Base-by-base conservation (phyloP, 92 coral and sea anemone genomes). In the Actinernus sp. region DNA sequence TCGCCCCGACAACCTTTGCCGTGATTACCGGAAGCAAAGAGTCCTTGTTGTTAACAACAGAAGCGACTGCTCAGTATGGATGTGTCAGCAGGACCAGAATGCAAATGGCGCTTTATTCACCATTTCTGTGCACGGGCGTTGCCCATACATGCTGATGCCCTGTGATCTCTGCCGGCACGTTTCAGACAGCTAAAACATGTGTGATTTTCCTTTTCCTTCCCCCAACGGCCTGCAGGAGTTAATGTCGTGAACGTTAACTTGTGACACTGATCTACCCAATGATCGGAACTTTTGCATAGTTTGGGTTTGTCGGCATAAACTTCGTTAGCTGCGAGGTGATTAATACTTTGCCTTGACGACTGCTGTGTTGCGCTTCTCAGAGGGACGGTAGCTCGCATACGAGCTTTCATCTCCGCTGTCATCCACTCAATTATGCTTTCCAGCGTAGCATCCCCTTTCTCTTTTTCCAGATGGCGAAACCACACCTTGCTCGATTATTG, bases 331-430 rank as follows among this genome's bases (percentile, higher is more conserved):
- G 39, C 58, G 37, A 51, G 12, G 41, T 64, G 64, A 44, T 64
- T 55, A n/a, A n/a, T n/a, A n/a, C n/a, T n/a, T 24, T 39, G 63
- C 23, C 81, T 54, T 17, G 70, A 21, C 2, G 23, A 25, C n/a
- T n/a, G n/a, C n/a, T n/a, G n/a, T n/a, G n/a, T n/a, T 3, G 65
- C 50, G 23, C 24, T 61, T 60, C 85, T 58, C n/a, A 78, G 33
- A 5, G 78, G 85, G 8, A 78, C 85, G 3, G 85, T 49, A 3
- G 85, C 78, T 25, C 78, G 37, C 85, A 78, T 78, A 27, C 85
- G 58, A 6, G 65, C 67, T n/a, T 78, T 78, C 85, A 78, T 68
- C 22, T 78, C 78, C 5, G 37, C 20, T 3, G 64, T 67, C 78
- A 78, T 68, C 85, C 85, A 78, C n/a, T n/a, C n/a, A n/a, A n/a